Base-by-base conservation (phyloP, 2,113 vertebrate species). In the Rattus rattus region DNA sequence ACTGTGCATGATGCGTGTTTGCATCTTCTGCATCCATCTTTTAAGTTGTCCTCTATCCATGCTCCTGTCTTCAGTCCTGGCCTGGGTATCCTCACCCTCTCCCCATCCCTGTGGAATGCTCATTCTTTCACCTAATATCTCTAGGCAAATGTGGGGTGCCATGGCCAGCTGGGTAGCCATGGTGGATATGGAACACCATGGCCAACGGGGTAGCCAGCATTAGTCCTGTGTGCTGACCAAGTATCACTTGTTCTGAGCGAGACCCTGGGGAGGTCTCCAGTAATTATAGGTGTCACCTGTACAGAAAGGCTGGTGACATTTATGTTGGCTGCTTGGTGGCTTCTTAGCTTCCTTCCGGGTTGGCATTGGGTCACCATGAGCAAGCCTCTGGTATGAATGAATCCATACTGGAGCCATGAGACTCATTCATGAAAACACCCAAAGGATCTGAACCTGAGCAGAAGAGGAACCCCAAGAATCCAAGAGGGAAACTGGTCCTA, bases 261-360 rank as follows among this genome's bases (percentile, higher is more conserved):
- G 85, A 56, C 59, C 79, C 69, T 5, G 0, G 26, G 75, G 79
- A 30, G 47, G 54, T 14, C 80, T 56, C 80, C 30, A 22, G 4
- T 30, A 36, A 39, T 65, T 2, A 4, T 36, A 39, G 95, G 6
- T 33, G 7, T 36, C 88, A 0, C 0, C 65, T 20, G 1, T 5
- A 0, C 9, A 54, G 7, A 47, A 70, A 28, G 33, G 72, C 52
- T 67, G 49, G 47, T 54, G 81, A 54, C 65, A 5, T 88, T 88
- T 70, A 30, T 6, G 47, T 59, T 14, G 89, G 67, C 93, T 5
- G 22, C 93, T 72, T 7, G 1, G 69, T 0, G 1, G 56, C 56
- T 56, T 56, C 24, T 13, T 26, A 61, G 81, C 91, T 91, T 95
- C 92, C 89, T 89, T 88, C 95, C 67, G 69, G 85, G 22, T 67